phyloP scores from a whole-genome alignment of 2,113 vertebrate genomes.

The Dissostichus mawsoni region DNA sequence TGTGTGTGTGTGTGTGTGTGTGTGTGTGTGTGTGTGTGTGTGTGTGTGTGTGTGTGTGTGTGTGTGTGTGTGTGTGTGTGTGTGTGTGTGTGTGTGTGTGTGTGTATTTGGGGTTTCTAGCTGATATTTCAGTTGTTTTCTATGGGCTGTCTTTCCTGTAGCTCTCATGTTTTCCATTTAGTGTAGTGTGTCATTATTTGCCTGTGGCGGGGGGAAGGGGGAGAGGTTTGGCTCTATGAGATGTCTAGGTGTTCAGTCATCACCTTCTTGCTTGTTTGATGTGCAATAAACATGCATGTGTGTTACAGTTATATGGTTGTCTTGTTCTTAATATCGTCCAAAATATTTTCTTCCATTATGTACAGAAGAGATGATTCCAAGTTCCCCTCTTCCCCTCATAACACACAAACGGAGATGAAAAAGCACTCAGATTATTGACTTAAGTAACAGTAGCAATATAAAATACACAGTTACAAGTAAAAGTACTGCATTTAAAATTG shows the following conservation, averaged over 20 bases:
- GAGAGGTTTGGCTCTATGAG: too few relatives aligned
- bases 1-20: background rate
- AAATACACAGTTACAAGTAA: too few relatives aligned
- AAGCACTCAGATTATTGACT: too few relatives aligned
- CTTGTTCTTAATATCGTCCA: background rate
- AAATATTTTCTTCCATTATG: too few relatives aligned
- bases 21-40: too few relatives aligned
- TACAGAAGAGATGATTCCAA: too few relatives aligned
- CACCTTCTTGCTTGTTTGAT: slow-evolving; percentile 45
- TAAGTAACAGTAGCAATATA: too few relatives aligned
- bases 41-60: background rate
- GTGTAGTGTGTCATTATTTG: background rate
- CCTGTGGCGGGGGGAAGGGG: background rate
- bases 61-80: background rate
- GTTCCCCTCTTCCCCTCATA: too few relatives aligned
- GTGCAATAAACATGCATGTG: slow-evolving; percentile 74
- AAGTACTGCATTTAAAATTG: too few relatives aligned
- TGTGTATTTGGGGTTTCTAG: too few relatives aligned
- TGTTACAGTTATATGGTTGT: slow-evolving; percentile 24
- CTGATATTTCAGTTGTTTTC: background rate
- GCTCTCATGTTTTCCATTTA: background rate
- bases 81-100: background rate
- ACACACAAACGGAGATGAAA: too few relatives aligned
- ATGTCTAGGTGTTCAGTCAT: background rate
- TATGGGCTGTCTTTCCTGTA: slow-evolving; percentile 10